Base-by-base conservation (phyloP, 2,888 invertebrate species). In the Halictus quadricinctus region DNA sequence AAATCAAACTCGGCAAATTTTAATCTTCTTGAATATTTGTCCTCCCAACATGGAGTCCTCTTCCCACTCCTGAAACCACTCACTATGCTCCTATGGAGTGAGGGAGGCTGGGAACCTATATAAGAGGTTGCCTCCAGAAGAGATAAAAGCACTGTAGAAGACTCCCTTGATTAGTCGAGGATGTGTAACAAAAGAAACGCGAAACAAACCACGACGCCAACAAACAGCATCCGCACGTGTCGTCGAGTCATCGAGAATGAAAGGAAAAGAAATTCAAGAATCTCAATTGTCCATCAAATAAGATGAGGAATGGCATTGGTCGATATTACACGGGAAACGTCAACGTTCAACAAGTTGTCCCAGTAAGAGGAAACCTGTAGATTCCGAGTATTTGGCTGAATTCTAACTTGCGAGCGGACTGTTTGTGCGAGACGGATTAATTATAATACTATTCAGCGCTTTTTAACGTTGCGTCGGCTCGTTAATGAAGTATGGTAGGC, bases 301-400 rank as follows among this genome's bases (percentile, higher is more conserved):
- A 41, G n/a, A 43, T 70, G 21, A 21, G 21, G 21, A 41, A 43
- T 43, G 41, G n/a, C 36, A 43, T 70, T 21, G 41, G 36, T 43
- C 43, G 25, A 54, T 54, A 66, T 72, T 48, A 21, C 36, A 12
- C 8, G 18, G n/a, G 25, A n/a, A 76, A 66, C n/a, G 46, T 58
- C 25, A 25, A 74, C 25, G 79, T 74, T 85, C 86, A 86, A 86
- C 86, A 81, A 86, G 85, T 86, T 64, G 73, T 64, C 15, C 18
- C 41, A 18, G 48, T 29, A 75, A 48, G 13, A 64, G 75, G 72
- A 78, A 84, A 85, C 84, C 84, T 84, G 85, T 84, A 66, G 80
- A 77, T 85, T 84, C 77, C 4, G 18, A n/a, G 43, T n/a, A 54
- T 79, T 54, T 8, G 5, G n/a, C 21, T 10, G 58, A 43, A 41